Evolutionary conservation across 2,797 vertebrate genomes (phyloP).

Genomic region (Lerista edwardsae): DNA sequence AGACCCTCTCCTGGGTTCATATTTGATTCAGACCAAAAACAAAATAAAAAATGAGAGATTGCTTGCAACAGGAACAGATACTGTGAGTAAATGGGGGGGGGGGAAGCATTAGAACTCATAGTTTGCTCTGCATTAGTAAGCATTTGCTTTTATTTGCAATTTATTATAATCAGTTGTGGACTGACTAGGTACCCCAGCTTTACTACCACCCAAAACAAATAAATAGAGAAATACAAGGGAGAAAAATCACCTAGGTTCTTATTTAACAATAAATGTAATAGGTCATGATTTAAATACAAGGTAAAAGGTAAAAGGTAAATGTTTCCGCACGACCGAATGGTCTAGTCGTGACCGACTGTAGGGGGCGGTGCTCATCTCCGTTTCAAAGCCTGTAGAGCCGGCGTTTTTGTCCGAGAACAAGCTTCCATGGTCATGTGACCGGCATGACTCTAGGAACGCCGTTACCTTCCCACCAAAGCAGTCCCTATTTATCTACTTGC

Average conservation of each 20-base stretch:
- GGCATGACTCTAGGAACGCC: no score
- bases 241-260: conserved; percentile 43
- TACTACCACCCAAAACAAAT: conserved; percentile 27
- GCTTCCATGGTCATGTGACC: no score
- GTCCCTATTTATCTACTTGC: no score
- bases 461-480: no score
- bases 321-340: no score
- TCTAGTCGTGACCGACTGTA: no score
- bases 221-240: neutral
- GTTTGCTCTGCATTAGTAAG: neutral
- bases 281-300: conserved; percentile 31
- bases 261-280: conserved; percentile 1
- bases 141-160: neutral
- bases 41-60: neutral
- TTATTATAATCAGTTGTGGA: neutral
- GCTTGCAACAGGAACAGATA: no score
- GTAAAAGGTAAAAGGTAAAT: no score
- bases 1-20: no score
- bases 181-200: conserved; percentile 17
- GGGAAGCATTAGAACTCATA: neutral
- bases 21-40: neutral
- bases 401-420: no score
- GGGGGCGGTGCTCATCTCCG: no score
- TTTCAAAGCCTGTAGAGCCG: no score
- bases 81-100: neutral